Base-by-base conservation (phyloP, 2,888 invertebrate genomes). In the Taphrorychus bicolor region DNA sequence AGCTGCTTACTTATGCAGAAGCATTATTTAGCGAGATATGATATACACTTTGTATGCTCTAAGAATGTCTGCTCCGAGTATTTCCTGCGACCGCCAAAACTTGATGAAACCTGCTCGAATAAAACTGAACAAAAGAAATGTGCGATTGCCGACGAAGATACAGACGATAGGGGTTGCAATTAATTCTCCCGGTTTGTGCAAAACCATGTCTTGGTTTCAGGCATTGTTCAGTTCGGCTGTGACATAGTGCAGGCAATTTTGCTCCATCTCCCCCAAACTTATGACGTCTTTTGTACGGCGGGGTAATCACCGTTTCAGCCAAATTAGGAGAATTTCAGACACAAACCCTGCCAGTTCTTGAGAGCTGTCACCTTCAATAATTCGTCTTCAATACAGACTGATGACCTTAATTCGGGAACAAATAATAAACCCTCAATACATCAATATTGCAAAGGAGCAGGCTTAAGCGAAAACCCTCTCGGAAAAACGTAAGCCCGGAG, bases 181-280 rank as follows among this genome's bases (percentile, higher is more conserved):
- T 70, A 70, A 70, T 70, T 70, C 54, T 49, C 60, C 54, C 42
- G 54, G 59, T 60, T 32, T 51, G 14, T 49, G 57, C 49, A 23
- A 69, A 64, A 60, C 53, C 23, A 60, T 69, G 64, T 64, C 60
- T 64, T 63, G 57, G 64, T 60, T 59, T 19, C 23, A 17, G 49
- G 11, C 42, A 64, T 69, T 64, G 60, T 64, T 69, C 40, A 32
- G 51, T 48, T 14, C n/a, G n/a, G n/a, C 67, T 51, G 59, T 64
- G 69, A 64, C 64, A 69, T 53, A 69, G 59, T 65, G 64, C 57
- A 49, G 64, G 64, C 49, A 60, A 69, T 64, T 69, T 57, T 24
- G 54, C 51, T 69, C 42, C 64, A 64, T 60, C 60, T 60, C 59
- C 49, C 52, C n/a, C n/a, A n/a, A 69, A 69, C 64, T 69, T 69